Evolutionary conservation across 2,113 vertebrate genomes (phyloP).

Genomic region (Takifugu flavidus): DNA sequence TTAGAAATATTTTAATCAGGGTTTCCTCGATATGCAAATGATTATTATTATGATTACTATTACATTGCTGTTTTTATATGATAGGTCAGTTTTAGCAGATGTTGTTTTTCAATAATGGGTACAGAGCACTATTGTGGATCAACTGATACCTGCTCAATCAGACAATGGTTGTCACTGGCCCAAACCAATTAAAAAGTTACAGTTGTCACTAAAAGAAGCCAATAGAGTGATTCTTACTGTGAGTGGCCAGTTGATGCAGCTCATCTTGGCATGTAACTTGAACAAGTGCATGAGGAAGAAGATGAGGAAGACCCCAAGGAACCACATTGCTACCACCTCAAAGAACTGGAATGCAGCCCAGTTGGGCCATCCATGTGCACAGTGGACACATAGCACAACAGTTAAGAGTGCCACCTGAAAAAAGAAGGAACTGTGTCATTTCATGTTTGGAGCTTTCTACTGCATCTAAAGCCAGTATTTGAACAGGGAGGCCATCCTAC

Average conservation of each 20-base stretch:
- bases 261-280: conserved; percentile 80
- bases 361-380: conserved; percentile 52
- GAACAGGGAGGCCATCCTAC: too few species aligned
- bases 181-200: too few species aligned
- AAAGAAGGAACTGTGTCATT: not conserved
- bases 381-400: conserved; percentile 83
- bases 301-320: conserved; percentile 84
- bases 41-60: too few species aligned
- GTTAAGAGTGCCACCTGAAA: conserved; percentile 72
- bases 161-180: too few species aligned
- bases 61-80: too few species aligned
- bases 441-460: not conserved
- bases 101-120: too few species aligned
- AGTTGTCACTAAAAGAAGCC: not conserved
- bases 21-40: too few species aligned
- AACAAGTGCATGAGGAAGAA: conserved; percentile 87
- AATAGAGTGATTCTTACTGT: conserved; percentile 71
- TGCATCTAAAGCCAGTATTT: too few species aligned
- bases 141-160: too few species aligned
- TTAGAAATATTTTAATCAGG: too few species aligned
- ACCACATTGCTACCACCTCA: conserved; percentile 86
- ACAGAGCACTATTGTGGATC: too few species aligned
- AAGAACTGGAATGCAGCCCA: conserved; percentile 82
- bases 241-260: conserved; percentile 90
- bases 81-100: too few species aligned